These are phyloP conservation scores for Platycercus adscitus DNA, from an alignment of 2,113 vertebrate genomes.

Conservation along the genomic window DNA sequence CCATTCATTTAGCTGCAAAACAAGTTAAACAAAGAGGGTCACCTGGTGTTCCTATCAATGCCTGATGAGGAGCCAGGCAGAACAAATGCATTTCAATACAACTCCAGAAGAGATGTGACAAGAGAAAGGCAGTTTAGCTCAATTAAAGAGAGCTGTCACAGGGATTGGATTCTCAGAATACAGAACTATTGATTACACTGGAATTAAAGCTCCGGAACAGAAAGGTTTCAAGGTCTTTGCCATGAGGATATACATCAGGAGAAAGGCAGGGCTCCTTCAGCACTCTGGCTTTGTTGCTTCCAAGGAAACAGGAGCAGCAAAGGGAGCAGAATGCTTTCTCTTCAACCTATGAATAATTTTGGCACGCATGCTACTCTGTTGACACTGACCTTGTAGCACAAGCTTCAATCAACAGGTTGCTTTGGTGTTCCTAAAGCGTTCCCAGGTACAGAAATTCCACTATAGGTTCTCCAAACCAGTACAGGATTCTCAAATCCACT, in stretches of 20 bases:
- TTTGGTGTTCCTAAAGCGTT: background rate
- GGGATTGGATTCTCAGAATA: constrained; percentile 56
- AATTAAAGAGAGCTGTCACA: constrained; percentile 59
- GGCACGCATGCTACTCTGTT: background rate
- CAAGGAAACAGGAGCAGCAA: constrained; percentile 49
- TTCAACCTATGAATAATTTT: background rate
- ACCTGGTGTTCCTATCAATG: constrained; percentile 25
- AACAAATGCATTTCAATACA: constrained; percentile 41
- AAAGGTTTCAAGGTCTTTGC: constrained; percentile 62
- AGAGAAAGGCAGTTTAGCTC: constrained; percentile 55
- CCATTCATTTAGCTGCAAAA: constrained; percentile 46
- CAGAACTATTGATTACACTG: constrained; percentile 47
- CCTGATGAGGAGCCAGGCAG: constrained; percentile 10
- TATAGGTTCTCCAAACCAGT: background rate
- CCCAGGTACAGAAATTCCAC: background rate
- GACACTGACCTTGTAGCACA: background rate
- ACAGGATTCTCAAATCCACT: background rate
- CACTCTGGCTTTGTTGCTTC: constrained; percentile 15
- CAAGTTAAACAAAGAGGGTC: constrained; percentile 59
- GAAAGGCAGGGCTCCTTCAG: constrained; percentile 25
- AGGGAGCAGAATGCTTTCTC: constrained; percentile 20
- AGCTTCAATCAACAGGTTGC: background rate
- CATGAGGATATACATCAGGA: background rate
- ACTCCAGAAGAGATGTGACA: constrained; percentile 47
- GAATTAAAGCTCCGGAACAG: constrained; percentile 49